Conservation (phyloP, 2,888 invertebrate genomes). For the Rhagophthalmus giganteus region DNA sequence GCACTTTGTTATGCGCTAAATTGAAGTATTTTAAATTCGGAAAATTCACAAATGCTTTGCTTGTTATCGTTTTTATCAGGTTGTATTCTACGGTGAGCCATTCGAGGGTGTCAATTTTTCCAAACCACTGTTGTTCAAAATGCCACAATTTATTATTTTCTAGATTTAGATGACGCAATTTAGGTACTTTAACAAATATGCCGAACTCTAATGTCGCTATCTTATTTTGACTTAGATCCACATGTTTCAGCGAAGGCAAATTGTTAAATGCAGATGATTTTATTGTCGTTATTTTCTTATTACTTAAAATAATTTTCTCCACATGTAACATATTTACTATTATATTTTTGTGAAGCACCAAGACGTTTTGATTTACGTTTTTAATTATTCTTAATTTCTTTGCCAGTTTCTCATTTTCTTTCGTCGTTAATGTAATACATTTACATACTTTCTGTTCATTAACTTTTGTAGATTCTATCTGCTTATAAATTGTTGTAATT, state of each 20-base stretch:
- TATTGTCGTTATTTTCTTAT: conserved; percentile 8
- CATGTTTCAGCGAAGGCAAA: conserved; percentile 5
- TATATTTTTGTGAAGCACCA: background rate
- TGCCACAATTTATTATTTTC: conserved; percentile 3
- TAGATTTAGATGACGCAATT: conserved; percentile 4
- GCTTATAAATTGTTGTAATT: too few species aligned
- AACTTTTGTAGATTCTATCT: too few species aligned
- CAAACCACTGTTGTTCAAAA: conserved; percentile 16
- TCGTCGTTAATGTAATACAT: background rate
- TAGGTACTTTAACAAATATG: conserved; percentile 5
- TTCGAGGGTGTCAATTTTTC: conserved; percentile 3
- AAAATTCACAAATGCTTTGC: conserved; percentile 3
- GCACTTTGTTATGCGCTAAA: conserved; percentile 5
- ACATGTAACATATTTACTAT: background rate
- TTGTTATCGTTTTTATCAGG: conserved; percentile 1
- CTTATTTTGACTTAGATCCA: conserved; percentile 6
- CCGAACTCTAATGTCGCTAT: conserved; percentile 8
- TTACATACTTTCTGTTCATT: background rate
- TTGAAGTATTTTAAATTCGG: conserved; percentile 1
- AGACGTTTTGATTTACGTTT: background rate
- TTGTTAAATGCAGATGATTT: conserved; percentile 7
- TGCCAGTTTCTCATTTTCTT: background rate
- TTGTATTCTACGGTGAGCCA: conserved; percentile 7
- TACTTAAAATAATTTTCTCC: background rate
- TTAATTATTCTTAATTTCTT: background rate